Base-by-base conservation (phyloP, 2,113 vertebrate species). In the Anarhynchus alexandrinus region DNA sequence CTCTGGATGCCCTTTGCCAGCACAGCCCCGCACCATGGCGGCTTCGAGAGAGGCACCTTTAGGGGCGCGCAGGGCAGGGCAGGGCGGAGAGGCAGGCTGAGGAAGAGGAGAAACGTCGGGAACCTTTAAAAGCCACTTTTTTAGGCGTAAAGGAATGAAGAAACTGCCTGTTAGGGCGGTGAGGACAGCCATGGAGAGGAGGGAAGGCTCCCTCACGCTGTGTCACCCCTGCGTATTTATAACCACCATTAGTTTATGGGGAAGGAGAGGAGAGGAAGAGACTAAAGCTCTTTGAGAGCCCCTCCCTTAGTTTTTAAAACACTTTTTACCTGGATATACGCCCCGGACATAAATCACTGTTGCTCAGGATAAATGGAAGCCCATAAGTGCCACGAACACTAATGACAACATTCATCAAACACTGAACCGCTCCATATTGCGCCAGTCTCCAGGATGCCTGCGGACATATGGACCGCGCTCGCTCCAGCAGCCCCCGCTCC, bases 331-430 rank as follows among this genome's bases (percentile, higher is more conserved):
- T 94, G 97, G 96, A 96, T 77, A 43, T 70, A 42, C 43, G 76
- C 89, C 89, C 91, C 1, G 7, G 91, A 84, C 93, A 96, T 98
- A 98, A 97, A 98, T 98, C 97, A 97, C 92, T 97, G 88, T 95
- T 97, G 65, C 78, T 95, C 55, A 93, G 96, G 94, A 97, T 98
- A 97, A 98, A 97, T 97, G 96, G 92, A 82, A 94, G 94, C 89
- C 94, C 65, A 58, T 98, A 94, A 98, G 97, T 98, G 96, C 97
- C 93, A 85, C 23, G 70, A 96, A 74, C 94, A 59, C 95, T 97
- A 96, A 97, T 97, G 97, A 97, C 96, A 98, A 91, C 97, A 98
- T 98, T 97, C 96, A 98, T 98, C 97, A 98, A 94, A 96, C 74
- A 47, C 94, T 95, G 97, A 98, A 69, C 77, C 20, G 52, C 86